Evolutionary conservation across 2,888 invertebrate genomes (phyloP), one percentile per base, ranked within the genome.

Genomic region (Scrobipalpa costella): DNA sequence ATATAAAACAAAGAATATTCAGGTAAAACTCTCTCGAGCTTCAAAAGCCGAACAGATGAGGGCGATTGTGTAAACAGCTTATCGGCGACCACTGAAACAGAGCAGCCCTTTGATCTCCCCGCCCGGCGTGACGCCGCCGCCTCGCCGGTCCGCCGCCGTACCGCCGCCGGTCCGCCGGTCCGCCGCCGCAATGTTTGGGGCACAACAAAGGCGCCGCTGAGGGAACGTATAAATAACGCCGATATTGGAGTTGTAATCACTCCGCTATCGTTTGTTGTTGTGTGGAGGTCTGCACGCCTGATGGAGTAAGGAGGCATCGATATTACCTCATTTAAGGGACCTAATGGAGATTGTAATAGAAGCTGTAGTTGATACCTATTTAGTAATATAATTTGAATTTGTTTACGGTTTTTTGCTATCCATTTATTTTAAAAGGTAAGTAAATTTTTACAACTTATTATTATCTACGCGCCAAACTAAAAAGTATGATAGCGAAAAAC

Each of bases 31-130:
- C 27, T 52, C 21, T 11, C 2, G 19, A 21, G 21, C 9, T 21
- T 9, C 19, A 13, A 21, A 13, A 21, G 21, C 13, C 11, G 7
- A 11, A 13, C 11, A 21, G 50, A 52, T 57, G 57, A 59, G 44
- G 13, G 27, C 34, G 60, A 27, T 49, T 60, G 60, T 44, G 47
- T 49, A 60, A 60, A 49, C 47, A n/a, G 60, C 60, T 60, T 60
- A 60, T 47, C 27, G 59, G 13, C 33, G 49, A 34, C 60, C 49
- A 15, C 47, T 8, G 34, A 34, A 59, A 47, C 47, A 60, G 49
- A 49, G 27, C 27, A 19, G 50, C 49, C 49, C 49, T 49, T 49
- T 49, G 11, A 11, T 19, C 17, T 49, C 9, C 7, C 13, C 47
- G 17, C 49, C 49, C 19, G 49, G 1, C 21, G 15, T 15, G n/a